Base-by-base conservation (phyloP, 2,113 vertebrate genomes). In the Prunella fulvescens region DNA sequence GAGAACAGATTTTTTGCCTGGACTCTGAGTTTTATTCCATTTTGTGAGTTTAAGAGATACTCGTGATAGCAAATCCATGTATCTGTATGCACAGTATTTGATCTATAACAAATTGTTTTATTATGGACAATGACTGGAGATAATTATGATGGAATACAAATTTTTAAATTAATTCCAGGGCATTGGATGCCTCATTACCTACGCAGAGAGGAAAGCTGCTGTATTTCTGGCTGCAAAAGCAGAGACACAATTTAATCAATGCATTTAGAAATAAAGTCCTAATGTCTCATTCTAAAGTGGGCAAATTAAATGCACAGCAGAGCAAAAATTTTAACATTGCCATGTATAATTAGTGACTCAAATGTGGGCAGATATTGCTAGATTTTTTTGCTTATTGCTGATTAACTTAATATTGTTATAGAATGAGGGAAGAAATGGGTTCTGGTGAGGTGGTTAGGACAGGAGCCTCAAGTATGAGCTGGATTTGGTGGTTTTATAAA, bases 291-390 rank as follows among this genome's bases (percentile, higher is more conserved):
- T 97, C 91, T 90, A 86, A 96, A 95, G 90, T 50, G 81, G 80
- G 56, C 78, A 94, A 96, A 95, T 97, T 96, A 93, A 90, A 67
- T n/a, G 77, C 72, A 61, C 61, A 86, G 61, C 58, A 91, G 80
- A 88, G 85, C 94, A 96, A 54, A 5, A 62, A 60, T 72, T 91
- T 93, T 90, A 95, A 92, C 28, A 19, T 74, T 89, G 73, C 77
- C 76, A 23, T 8, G 56, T 91, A 53, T 90, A 95, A 96, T 96
- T 94, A 88, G 62, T 5, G 12, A 88, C 92, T 86, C 67, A 86
- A 91, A 95, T 58, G 90, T 88, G 92, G 74, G 78, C 56, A 64
- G 71, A 95, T 93, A 88, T 81, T 33, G 17, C 97, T 97, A 66
- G 73, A 29, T 45, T 91, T 81, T 83, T 87, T 96, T 93, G 39